phyloP scores from a whole-genome alignment of 35 echinoderm and acorn worm genomes.

The Lytechinus variegatus region DNA sequence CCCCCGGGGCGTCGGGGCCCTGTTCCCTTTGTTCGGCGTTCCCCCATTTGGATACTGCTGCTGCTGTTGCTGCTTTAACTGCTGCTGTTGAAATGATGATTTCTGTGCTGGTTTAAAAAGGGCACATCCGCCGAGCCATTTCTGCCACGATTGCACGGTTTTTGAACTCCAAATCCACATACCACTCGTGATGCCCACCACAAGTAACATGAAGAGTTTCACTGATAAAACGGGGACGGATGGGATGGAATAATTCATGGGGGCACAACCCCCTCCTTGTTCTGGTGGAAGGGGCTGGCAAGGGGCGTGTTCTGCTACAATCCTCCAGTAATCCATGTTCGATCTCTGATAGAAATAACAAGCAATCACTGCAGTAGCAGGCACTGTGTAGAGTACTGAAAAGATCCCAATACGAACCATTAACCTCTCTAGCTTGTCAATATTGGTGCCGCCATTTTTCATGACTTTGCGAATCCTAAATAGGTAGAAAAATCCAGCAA shows the following conservation, averaged over 20 bases:
- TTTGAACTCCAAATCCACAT: conserved; percentile 99
- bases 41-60: conserved; percentile 27
- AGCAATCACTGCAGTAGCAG: conserved; percentile 88
- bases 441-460: conserved; percentile 96
- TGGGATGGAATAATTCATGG: conserved; percentile 80
- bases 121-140: conserved; percentile 56
- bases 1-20: not conserved
- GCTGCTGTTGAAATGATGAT: not conserved
- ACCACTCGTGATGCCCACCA: conserved; percentile 94
- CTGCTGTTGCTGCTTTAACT: conserved; percentile 20
- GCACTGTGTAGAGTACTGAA: conserved; percentile 95
- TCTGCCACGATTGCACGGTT: conserved; percentile 93
- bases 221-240: conserved; percentile 81
- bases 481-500: conserved; percentile 90
- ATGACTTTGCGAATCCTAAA: conserved; percentile 96
- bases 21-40: conserved; percentile 35
- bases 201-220: conserved; percentile 94
- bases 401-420: conserved; percentile 98
- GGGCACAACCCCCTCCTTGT: conserved; percentile 64
- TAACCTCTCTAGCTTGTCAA: conserved; percentile 95
- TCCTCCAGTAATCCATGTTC: conserved; percentile 82
- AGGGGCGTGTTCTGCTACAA: conserved; percentile 57
- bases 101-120: not conserved
- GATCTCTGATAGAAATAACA: conserved; percentile 91
- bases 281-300: conserved; percentile 42